These are phyloP conservation scores for Mesembrinibis cayennensis DNA, from an alignment of 2,113 vertebrate species.

Conservation along the genomic window DNA sequence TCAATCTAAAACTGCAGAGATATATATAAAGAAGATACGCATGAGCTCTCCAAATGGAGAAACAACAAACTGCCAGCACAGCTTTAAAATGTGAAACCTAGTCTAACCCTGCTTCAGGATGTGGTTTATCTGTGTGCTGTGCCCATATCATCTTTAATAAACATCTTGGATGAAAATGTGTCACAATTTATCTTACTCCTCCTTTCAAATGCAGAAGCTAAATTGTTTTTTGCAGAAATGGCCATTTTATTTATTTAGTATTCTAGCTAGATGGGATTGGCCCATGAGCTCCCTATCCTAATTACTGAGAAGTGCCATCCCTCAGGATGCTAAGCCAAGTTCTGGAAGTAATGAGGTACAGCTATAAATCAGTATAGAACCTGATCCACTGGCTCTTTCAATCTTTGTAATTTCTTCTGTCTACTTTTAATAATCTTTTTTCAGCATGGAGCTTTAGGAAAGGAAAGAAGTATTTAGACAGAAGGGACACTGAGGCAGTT, in stretches of 20 bases:
- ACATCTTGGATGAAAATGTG: not conserved
- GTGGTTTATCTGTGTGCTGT: not conserved
- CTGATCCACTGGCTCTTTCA: not conserved
- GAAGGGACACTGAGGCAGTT: not conserved
- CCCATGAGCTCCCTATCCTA: not conserved
- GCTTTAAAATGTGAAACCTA: not conserved
- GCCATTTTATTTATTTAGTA: not conserved
- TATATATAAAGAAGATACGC: not conserved
- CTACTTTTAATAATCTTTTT: not conserved
- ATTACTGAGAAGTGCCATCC: not conserved
- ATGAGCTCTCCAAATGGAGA: not conserved
- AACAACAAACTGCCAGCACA: not conserved
- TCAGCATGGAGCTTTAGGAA: not conserved
- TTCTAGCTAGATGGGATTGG: not conserved
- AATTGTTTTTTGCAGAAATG: not conserved
- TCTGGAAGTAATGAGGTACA: not conserved
- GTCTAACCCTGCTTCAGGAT: not conserved
- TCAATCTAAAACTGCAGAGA: not conserved
- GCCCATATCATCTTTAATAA: not conserved
- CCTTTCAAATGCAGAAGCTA: not conserved
- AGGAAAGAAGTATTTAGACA: not conserved
- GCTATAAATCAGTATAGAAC: not conserved
- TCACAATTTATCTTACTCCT: not conserved
- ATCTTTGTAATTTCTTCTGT: not conserved
- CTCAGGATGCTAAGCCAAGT: not conserved